These are phyloP conservation scores for Trematomus bernacchii DNA, from an alignment of 2,797 vertebrate species.

Conservation along the genomic window DNA sequence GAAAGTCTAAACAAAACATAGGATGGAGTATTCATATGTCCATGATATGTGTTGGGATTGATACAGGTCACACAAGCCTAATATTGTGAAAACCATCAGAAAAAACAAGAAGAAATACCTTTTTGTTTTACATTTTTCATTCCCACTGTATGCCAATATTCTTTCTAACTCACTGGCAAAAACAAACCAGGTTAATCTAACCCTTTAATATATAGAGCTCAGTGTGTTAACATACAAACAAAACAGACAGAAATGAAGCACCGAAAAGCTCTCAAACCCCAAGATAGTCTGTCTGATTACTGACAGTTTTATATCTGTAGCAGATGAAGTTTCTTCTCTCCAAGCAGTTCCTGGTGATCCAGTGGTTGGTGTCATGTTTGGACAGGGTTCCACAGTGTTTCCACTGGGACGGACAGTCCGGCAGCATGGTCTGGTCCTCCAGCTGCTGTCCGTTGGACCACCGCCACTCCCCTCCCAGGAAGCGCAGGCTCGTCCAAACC, in stretches of 20 bases:
- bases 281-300: not conserved
- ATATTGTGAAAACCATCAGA: not conserved
- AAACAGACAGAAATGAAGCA: not conserved
- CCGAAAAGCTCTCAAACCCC: not conserved
- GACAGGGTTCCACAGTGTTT: slow-evolving; percentile 58
- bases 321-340: slow-evolving; percentile 68
- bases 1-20: too few relatives aligned
- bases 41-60: not conserved
- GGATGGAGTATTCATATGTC: not conserved
- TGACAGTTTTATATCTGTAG: not conserved
- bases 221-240: not conserved
- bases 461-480: slow-evolving; percentile 59
- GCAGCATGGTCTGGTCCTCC: not conserved
- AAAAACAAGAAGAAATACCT: not conserved
- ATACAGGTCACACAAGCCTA: not conserved
- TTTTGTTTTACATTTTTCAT: not conserved
- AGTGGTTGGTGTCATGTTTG: not conserved
- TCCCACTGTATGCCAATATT: not conserved
- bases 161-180: not conserved
- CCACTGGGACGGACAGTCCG: slow-evolving; percentile 30
- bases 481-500: slow-evolving; percentile 62
- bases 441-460: slow-evolving; percentile 23
- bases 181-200: not conserved
- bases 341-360: slow-evolving; percentile 50
- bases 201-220: not conserved